A percentile compares a stretch with the other conserved stretches of the same genome.
Conservation (phyloP, 2,888 invertebrate species). For the Iselma pallidipennis region DNA sequence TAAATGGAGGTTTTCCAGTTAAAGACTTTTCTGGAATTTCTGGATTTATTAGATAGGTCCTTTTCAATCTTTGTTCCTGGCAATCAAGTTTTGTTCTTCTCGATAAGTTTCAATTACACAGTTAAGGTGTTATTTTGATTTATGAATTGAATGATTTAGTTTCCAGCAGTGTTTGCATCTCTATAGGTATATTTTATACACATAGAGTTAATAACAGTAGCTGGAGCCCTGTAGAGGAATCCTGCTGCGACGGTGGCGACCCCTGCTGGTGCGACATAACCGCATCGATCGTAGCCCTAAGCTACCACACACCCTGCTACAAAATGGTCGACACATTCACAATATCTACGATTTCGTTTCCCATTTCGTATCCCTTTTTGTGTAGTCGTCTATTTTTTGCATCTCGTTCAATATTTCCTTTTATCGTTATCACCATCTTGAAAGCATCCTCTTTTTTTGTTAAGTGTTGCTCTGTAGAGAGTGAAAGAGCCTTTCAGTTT, state of each 20-base stretch:
- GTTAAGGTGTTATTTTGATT: neutral
- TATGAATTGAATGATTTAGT: neutral
- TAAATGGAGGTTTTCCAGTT: too few relatives aligned
- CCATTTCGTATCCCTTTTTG: constrained; percentile 4
- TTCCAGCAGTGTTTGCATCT: neutral
- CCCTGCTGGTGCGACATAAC: constrained; percentile 51
- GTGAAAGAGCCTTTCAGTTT: neutral
- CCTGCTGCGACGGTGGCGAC: constrained; percentile 54
- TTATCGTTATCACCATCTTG: constrained; percentile 9
- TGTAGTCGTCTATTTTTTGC: too few relatives aligned
- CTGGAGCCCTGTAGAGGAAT: constrained; percentile 43
- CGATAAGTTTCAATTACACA: constrained; percentile 2
- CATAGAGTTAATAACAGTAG: constrained; percentile 26
- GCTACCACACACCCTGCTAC: constrained; percentile 34
- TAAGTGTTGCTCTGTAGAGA: too few relatives aligned
- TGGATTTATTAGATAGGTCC: too few relatives aligned
- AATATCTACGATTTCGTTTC: constrained; percentile 32
- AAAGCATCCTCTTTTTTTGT: constrained; percentile 23
- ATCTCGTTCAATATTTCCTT: constrained; percentile 8
- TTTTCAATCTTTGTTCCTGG: too few relatives aligned
- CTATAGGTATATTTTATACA: neutral
- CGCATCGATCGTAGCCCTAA: constrained; percentile 49
- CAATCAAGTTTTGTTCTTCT: constrained; percentile 1
- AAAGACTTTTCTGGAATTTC: too few relatives aligned
- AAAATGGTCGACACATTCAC: constrained; percentile 42